Conservation (phyloP, 2,888 invertebrate genomes). For the Temnothorax ravouxi region DNA sequence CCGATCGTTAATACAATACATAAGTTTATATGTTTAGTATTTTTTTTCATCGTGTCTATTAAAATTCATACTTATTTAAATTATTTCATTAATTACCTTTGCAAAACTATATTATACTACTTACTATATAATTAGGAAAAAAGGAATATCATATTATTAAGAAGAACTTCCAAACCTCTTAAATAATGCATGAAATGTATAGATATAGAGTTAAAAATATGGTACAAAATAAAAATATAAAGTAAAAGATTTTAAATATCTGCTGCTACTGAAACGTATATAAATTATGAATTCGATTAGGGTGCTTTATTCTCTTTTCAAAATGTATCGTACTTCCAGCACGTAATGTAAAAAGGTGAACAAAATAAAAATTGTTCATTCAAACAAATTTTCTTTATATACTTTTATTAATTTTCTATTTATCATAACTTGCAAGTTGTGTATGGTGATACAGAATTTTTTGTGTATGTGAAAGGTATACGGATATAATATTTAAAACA, state of each 20-base stretch:
- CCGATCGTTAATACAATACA: neutral
- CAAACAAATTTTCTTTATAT: slow-evolving; percentile 34
- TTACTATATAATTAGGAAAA: neutral
- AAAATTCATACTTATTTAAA: neutral
- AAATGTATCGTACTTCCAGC: neutral
- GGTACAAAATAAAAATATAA: neutral
- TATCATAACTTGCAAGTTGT: slow-evolving; percentile 34
- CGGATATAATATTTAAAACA: slow-evolving; percentile 64
- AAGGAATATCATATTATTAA: neutral
- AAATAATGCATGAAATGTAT: neutral
- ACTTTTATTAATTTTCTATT: slow-evolving; percentile 50
- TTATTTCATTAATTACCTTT: slow-evolving; percentile 8
- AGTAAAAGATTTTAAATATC: slow-evolving; percentile 2
- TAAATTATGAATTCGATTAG: slow-evolving; percentile 4
- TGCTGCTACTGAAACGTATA: neutral
- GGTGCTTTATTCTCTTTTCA: neutral
- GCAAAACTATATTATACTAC: neutral
- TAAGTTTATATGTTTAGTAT: neutral
- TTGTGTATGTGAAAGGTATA: slow-evolving; percentile 48
- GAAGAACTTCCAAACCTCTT: neutral
- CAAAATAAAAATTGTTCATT: slow-evolving; percentile 16
- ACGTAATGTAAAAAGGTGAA: neutral
- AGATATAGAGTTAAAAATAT: neutral
- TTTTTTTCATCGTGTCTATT: neutral
- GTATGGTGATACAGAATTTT: slow-evolving; percentile 36